Evolutionary conservation across 2,797 vertebrate genomes (phyloP).

Genomic region (Sphenodon punctatus): DNA sequence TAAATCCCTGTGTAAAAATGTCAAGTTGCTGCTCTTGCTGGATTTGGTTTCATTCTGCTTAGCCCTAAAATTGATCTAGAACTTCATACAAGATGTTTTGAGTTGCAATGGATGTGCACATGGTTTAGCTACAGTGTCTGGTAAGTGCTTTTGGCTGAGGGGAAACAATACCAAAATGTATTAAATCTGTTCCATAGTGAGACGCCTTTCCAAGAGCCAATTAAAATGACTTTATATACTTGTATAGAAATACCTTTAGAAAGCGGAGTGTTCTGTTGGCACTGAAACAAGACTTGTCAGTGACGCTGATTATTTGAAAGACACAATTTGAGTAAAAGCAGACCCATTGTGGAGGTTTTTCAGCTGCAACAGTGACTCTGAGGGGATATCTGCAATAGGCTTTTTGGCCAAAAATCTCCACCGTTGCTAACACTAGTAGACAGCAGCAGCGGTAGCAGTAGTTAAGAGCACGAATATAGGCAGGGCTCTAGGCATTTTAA

Average conservation of each 20-base stretch:
- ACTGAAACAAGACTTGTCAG: conserved; percentile 28
- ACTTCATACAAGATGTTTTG: conserved; percentile 17
- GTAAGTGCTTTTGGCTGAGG: conserved; percentile 50
- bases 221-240: conserved; percentile 26
- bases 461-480: fast-evolving
- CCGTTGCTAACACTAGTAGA: not conserved
- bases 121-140: conserved; percentile 33
- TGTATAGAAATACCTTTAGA: conserved; percentile 38
- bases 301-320: conserved; percentile 19
- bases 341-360: not conserved
- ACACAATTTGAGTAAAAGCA: not conserved
- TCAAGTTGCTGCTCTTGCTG: conserved; percentile 39
- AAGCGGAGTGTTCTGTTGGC: conserved; percentile 31
- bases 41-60: conserved; percentile 56
- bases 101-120: conserved; percentile 15
- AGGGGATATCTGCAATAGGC: not conserved
- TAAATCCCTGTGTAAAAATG: conserved; percentile 44
- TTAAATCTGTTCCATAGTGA: conserved; percentile 44
- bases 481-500: not conserved
- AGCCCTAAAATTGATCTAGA: conserved; percentile 50
- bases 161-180: conserved; percentile 30
- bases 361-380: not conserved
- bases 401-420: not conserved
- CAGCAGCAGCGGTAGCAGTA: too few species aligned
- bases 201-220: conserved; percentile 16